Conservation (phyloP, 2,113 vertebrate species). For the Perccottus glenii region DNA sequence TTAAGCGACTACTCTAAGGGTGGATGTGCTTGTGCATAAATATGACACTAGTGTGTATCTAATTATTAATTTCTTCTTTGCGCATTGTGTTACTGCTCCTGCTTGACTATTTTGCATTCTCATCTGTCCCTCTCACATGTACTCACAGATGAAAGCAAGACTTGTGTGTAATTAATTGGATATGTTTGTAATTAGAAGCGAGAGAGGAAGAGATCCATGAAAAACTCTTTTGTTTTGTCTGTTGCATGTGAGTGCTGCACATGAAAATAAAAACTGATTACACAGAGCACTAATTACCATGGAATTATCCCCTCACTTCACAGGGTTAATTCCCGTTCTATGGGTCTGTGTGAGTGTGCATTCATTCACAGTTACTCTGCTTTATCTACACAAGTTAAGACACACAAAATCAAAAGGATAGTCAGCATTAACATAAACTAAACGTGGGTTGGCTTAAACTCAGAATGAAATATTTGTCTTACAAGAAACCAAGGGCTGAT, state of each 20-base stretch:
- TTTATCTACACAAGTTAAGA: constrained; percentile 4
- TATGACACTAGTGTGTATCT: constrained; percentile 48
- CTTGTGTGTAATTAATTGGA: constrained; percentile 80
- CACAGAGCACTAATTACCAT: constrained; percentile 77
- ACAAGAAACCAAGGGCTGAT: neutral
- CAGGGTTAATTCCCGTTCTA: constrained; percentile 69
- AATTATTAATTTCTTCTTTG: constrained; percentile 58
- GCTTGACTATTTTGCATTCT: constrained; percentile 55
- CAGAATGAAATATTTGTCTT: neutral
- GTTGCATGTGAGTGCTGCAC: constrained; percentile 62
- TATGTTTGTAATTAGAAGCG: constrained; percentile 81
- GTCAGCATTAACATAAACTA: constrained; percentile 24
- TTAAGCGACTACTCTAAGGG: constrained; percentile 16
- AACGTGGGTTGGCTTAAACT: constrained; percentile 3
- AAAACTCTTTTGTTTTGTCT: constrained; percentile 75
- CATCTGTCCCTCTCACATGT: constrained; percentile 36
- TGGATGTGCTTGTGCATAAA: constrained; percentile 21
- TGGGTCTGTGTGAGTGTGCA: neutral
- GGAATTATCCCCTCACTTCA: constrained; percentile 72
- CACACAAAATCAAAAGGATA: constrained; percentile 22
- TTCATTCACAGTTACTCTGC: constrained; percentile 10
- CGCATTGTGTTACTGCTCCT: constrained; percentile 58
- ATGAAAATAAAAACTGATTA: constrained; percentile 79
- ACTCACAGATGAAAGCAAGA: constrained; percentile 67
- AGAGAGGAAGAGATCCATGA: constrained; percentile 59